Evolutionary conservation across 1,140 invertebrate genomes (phyloP), one percentile per base, ranked within the genome.

Genomic region (Drosophila kanapiae): DNA sequence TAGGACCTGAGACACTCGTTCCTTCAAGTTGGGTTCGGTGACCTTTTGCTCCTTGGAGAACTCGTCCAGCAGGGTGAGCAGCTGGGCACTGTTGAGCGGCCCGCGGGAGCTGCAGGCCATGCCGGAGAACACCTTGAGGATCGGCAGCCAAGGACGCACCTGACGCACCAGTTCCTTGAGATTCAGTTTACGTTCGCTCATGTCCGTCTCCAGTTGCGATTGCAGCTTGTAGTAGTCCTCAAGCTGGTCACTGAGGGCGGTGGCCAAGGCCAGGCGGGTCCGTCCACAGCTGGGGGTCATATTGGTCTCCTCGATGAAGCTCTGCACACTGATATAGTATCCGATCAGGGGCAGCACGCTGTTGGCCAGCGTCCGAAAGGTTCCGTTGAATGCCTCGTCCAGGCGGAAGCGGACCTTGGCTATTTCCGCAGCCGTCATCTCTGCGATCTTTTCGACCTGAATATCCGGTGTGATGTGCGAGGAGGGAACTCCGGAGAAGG

Each of bases 401-500:
- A 90, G 56, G 8, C 45, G 83, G 9, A 90, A 90, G 33, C 63
- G 69, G 5, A 90, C 68, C 6, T 60, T 53, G 10, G 63, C 58
- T 18, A 90, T 68, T 14, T 85, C 75, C 23, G 62, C 31, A 0
- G 74, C 40, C 7, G 16, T 42, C 33, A 88, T 64, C 14, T 54
- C n/a, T 1, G 51, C 27, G 6, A 80, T 59, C 29, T 78, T 11
- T 0, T 80, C 70, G 10, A 71, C 2, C 0, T 59, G 8, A 5
- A 79, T 38, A 6, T 90, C 85, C 1, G 81, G 70, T 1, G 47
- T 78, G 0, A 90, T 78, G 45, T 90, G 61, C 0, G 86, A 48
- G 1, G 78, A 54, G 3, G 85, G 85, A 5, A 90, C 85, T 0
- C 85, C 85, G 0, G 85, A 91, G 14, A 90, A 82, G 1, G 81